Base-by-base conservation (phyloP, 2,888 invertebrate species). In the Ganaspis brasiliensis region DNA sequence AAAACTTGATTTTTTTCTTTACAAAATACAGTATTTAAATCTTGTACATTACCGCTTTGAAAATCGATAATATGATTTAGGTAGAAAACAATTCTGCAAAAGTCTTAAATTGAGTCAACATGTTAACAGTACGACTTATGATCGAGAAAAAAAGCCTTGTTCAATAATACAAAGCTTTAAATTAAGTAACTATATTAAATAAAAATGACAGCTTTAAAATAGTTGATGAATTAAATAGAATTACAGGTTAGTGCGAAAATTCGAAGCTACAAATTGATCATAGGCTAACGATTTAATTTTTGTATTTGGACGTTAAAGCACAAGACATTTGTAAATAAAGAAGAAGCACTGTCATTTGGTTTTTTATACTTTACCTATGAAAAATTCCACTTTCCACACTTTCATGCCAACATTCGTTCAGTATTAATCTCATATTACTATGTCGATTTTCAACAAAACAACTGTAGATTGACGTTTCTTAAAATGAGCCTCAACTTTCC, bases 1-100 rank as follows among this genome's bases (percentile, higher is more conserved):
- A 76, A 76, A 75, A 74, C 74, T 73, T 73, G 76, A 78, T 73
- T 70, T 75, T 78, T 63, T 75, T 75, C 76, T 80, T 77, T 80
- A 80, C 76, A 80, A 76, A 67, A 67, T 67, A 67, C 67, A 67
- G n/a, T 31, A 31, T 35, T 61, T 61, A n/a, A 37, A 37, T 61
- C 19, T 61, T 19, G 61, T 61, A 61, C 19, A 61, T 61, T 61
- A 61, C 16, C 19, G 19, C n/a, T 40, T 67, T 24, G 9, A 45
- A 21, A 67, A 45, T 67, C 67, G 67, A 67, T n/a, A 67, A 67
- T 67, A 49, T 37, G 40, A 40, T 63, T 24, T 19, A 21, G n/a
- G 37, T 45, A 67, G 63, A 63, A 63, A 67, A 45, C n/a, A 40
- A 24, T 67, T 24, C n/a, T 45, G n/a, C 45, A n/a, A 19, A n/a